These are phyloP conservation scores for Agrypnus murinus DNA, from an alignment of 2,888 invertebrate species.

Conservation along the genomic window DNA sequence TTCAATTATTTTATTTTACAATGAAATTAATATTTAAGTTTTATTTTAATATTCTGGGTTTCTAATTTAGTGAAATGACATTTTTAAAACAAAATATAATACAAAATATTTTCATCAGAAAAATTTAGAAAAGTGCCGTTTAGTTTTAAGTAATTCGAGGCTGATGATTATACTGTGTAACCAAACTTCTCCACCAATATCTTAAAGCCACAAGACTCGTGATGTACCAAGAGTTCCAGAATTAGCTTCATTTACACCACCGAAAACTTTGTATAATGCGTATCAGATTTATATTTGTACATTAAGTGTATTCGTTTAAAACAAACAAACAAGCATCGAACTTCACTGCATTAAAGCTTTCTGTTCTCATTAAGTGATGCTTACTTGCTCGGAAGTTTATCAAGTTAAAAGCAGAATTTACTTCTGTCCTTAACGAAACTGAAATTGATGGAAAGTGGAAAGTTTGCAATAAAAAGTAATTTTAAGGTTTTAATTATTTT, in stretches of 20 bases:
- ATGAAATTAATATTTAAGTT: no score
- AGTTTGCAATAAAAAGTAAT: no score
- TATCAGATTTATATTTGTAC: constrained; percentile 1
- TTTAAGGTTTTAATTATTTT: no score
- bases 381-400: background rate
- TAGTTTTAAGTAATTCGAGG: background rate
- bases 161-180: constrained; percentile 3
- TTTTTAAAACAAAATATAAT: no score
- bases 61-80: no score
- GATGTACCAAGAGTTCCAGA: background rate
- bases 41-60: no score
- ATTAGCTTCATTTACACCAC: background rate
- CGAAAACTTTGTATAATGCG: constrained; percentile 3
- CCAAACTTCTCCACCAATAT: background rate
- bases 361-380: background rate
- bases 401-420: background rate
- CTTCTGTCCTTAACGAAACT: no score
- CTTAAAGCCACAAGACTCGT: background rate
- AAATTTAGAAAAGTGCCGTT: no score
- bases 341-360: background rate
- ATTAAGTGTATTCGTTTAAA: background rate
- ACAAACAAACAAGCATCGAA: background rate
- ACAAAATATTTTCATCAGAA: no score
- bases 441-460: no score
- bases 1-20: no score